Base-by-base conservation (phyloP, 2,113 vertebrate species). In the Pagrus major region DNA sequence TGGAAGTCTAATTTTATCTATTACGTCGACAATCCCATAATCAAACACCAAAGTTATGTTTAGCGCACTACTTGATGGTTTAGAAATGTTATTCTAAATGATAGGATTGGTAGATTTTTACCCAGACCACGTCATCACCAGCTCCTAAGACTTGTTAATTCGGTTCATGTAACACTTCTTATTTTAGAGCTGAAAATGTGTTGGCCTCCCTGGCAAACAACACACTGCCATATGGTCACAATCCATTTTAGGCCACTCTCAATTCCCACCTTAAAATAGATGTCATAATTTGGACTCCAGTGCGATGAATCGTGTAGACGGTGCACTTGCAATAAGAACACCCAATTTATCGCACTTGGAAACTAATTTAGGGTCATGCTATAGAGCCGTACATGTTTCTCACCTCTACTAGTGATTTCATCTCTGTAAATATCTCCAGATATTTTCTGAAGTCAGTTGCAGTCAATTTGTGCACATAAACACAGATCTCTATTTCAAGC, bases 141-240 rank as follows among this genome's bases (percentile, higher is more conserved):
- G 20, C 16, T 63, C 76, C 31, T 47, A 33, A 49, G 63, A 68
- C 9, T 3, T 33, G 64, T 52, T 73, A 27, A 47, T 75, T 63
- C 80, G 59, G 47, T 51, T 84, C 58, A 68, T 59, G 58, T 61
- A 71, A 73, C 71, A 61, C 44, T 76, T 72, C 74, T 68, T 79
- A 42, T 67, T 81, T 79, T 84, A 72, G 74, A 65, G 11, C 39
- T 74, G 71, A 73, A 77, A 81, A 76, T 52, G 21, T 68, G 74
- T 60, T 49, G 52, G 33, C 54, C 75, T 81, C 54, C 15, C 59
- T 78, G 71, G 78, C 67, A 84, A 44, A 33, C 41, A 49, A 46
- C 60, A 42, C 46, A 29, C 60, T 59, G 65, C 65, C 76, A 86
- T 47, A 73, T 86, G 70, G 70, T 31, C 23, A 42, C 25, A 18